A percentile compares a stretch with the other conserved stretches of the same genome.
phyloP scores from a whole-genome alignment of 2,113 vertebrate species.

The Mobula hypostoma region DNA sequence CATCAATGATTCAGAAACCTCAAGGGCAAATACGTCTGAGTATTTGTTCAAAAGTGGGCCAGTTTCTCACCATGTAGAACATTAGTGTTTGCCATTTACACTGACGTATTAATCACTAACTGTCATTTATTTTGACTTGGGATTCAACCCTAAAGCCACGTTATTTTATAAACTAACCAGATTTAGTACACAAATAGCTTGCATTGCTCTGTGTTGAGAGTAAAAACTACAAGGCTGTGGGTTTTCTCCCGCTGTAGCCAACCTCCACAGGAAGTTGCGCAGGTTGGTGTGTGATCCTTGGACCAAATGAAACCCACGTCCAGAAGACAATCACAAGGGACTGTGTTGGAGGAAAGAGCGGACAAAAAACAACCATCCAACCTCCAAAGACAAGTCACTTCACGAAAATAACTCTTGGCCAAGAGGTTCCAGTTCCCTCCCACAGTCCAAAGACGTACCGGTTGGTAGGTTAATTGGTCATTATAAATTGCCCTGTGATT shows the following conservation, averaged over 20 bases:
- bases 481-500: too few relatives aligned
- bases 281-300: neutral
- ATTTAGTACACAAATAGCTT: constrained; percentile 8
- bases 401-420: neutral
- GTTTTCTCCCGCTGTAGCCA: neutral
- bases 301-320: neutral
- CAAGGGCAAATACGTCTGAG: too few relatives aligned
- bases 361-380: neutral
- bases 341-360: neutral
- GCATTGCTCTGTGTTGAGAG: neutral
- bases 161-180: constrained; percentile 30
- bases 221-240: neutral
- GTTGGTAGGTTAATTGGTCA: too few relatives aligned
- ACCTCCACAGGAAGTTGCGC: too few relatives aligned
- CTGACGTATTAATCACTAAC: neutral
- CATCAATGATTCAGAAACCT: too few relatives aligned
- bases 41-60: neutral
- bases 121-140: neutral
- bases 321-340: neutral
- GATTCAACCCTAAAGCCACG: neutral
- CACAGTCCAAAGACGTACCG: too few relatives aligned
- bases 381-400: neutral
- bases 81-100: neutral
- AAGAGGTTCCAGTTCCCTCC: neutral
- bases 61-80: neutral